These are phyloP conservation scores for Macrochelys suwanniensis DNA, from an alignment of 2,797 vertebrate species.

Conservation along the genomic window DNA sequence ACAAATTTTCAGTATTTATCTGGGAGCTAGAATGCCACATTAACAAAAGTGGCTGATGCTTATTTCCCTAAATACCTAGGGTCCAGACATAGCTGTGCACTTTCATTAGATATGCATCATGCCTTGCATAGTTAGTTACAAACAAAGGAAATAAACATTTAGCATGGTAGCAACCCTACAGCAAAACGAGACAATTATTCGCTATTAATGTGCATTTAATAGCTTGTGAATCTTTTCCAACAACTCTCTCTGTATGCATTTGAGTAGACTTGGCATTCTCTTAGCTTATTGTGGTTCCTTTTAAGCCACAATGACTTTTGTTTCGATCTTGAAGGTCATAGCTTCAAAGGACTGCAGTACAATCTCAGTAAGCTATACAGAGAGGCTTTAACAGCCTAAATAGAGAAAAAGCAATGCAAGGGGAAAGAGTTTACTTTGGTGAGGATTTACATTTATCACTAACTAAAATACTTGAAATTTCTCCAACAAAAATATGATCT, in stretches of 20 bases:
- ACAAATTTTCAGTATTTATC: neutral
- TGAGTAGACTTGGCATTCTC: neutral
- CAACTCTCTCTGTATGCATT: neutral
- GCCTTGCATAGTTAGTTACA: constrained; percentile 3
- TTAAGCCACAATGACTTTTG: constrained; percentile 22
- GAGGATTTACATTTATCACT: neutral
- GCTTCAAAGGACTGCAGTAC: constrained; percentile 27
- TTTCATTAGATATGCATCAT: neutral
- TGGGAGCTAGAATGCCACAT: neutral
- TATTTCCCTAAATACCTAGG: constrained; percentile 3
- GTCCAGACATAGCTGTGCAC: neutral
- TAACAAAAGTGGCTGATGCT: neutral
- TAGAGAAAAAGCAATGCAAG: neutral
- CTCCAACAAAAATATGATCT: constrained; percentile 14
- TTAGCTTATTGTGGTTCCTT: neutral
- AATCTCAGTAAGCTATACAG: neutral
- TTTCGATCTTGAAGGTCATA: constrained; percentile 24
- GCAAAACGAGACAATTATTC: neutral
- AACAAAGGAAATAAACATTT: neutral
- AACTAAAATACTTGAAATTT: constrained; percentile 21
- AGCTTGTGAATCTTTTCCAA: neutral
- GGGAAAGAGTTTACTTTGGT: neutral
- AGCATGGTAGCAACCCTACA: constrained; percentile 18
- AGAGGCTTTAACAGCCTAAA: constrained; percentile 18
- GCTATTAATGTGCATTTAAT: constrained; percentile 22